These are phyloP conservation scores for Rhinophrynus dorsalis DNA, from an alignment of 2,797 vertebrate species.

Conservation along the genomic window DNA sequence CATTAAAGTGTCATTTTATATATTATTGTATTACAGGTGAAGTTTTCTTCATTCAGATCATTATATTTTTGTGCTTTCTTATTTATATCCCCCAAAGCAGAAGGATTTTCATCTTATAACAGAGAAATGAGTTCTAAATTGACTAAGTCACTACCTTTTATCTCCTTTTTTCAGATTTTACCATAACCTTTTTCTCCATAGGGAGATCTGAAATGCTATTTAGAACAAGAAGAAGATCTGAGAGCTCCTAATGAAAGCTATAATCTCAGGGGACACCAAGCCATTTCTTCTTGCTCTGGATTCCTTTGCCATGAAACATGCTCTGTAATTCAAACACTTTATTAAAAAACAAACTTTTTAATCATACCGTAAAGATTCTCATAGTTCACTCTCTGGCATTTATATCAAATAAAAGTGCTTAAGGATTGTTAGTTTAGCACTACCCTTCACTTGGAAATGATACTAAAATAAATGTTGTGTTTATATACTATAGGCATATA, in stretches of 20 bases:
- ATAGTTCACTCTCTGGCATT: slow-evolving; percentile 20
- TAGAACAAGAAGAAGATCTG: slow-evolving; percentile 42
- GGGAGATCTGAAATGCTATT: slow-evolving; percentile 46
- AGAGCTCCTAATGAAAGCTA: slow-evolving; percentile 32
- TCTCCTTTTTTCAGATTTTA: slow-evolving; percentile 40
- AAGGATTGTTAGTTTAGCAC: background rate
- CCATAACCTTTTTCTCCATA: slow-evolving; percentile 46
- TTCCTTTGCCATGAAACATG: slow-evolving; percentile 6
- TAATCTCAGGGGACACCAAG: slow-evolving; percentile 18
- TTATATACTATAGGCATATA: too few species aligned
- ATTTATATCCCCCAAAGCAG: background rate
- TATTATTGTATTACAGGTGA: too few species aligned
- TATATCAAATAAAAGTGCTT: slow-evolving; percentile 11
- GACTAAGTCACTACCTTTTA: slow-evolving; percentile 2
- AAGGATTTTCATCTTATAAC: background rate
- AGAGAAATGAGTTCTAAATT: background rate
- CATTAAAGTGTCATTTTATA: too few species aligned
- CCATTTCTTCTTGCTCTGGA: slow-evolving; percentile 25
- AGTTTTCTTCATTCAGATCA: too few species aligned
- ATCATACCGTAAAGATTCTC: background rate
- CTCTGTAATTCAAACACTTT: slow-evolving; percentile 16
- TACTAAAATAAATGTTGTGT: background rate
- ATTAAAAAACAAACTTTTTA: slow-evolving; percentile 8
- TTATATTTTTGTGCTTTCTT: background rate
- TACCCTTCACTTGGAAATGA: background rate